A percentile compares a stretch with the other conserved stretches of the same genome.
Conservation (phyloP, 1,140 invertebrate genomes). For the Hylyphantes graminicola region DNA sequence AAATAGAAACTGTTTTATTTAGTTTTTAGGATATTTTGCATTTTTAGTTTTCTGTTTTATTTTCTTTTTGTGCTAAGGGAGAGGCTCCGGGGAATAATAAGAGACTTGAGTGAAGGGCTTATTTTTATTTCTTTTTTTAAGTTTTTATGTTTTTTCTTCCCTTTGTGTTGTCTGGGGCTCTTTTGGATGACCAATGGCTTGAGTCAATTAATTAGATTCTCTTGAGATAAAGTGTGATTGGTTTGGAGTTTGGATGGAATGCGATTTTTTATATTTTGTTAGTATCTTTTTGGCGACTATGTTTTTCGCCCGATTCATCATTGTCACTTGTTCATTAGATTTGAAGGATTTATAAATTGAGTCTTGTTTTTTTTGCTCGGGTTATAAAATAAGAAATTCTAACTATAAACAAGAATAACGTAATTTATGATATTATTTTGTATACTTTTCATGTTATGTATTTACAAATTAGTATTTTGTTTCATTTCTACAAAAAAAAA, state of each 20-base stretch:
- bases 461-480: too few relatives aligned
- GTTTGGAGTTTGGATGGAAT: conserved; percentile 3
- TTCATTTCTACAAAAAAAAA: too few relatives aligned
- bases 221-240: conserved; percentile 50
- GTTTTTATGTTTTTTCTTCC: conserved; percentile 9
- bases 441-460: too few relatives aligned
- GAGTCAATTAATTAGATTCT: conserved; percentile 57
- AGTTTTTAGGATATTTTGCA: conserved; percentile 9
- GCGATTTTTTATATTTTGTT: conserved; percentile 12
- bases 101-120: conserved; percentile 10
- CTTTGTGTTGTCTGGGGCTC: conserved; percentile 12
- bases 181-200: conserved; percentile 50
- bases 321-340: conserved; percentile 34
- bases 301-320: neutral
- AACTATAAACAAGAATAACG: too few relatives aligned
- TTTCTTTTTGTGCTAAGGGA: conserved; percentile 3
- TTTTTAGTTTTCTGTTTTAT: conserved; percentile 7
- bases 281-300: neutral
- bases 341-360: conserved; percentile 20
- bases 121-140: neutral
- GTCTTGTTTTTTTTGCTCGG: neutral
- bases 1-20: conserved; percentile 34
- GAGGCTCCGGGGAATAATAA: conserved; percentile 41
- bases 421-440: too few relatives aligned
- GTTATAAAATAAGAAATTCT: too few relatives aligned